These are phyloP conservation scores for Drosophila peninsularis DNA, from an alignment of 2,888 invertebrate genomes.

Conservation along the genomic window DNA sequence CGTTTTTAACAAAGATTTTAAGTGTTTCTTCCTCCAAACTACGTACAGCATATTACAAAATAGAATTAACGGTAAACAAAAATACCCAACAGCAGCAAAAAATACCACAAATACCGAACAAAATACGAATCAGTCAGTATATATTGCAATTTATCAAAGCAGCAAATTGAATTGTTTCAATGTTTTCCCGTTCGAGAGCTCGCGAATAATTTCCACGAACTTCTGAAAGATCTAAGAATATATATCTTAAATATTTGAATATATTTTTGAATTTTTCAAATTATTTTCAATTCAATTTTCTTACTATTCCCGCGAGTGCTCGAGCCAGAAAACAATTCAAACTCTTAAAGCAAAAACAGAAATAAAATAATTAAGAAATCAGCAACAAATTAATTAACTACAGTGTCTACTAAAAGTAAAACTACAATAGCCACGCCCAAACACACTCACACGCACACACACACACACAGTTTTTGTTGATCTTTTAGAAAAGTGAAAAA, in stretches of 20 bases:
- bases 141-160: conserved; percentile 57
- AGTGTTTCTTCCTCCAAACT: conserved; percentile 81
- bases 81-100: conserved; percentile 30
- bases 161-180: conserved; percentile 29
- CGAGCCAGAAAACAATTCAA: conserved; percentile 42
- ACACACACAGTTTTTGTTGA: conserved; percentile 56
- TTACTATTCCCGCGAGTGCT: conserved; percentile 1
- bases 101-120: conserved; percentile 23
- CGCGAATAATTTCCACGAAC: neutral
- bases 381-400: conserved; percentile 71
- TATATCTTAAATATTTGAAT: neutral
- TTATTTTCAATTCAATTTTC: neutral
- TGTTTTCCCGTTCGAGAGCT: conserved; percentile 35
- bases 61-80: conserved; percentile 70
- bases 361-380: conserved; percentile 37
- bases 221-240: neutral
- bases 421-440: conserved; percentile 70
- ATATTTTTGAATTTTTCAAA: neutral
- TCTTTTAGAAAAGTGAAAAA: conserved; percentile 29
- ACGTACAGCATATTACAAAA: conserved; percentile 79
- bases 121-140: conserved; percentile 44
- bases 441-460: conserved; percentile 13
- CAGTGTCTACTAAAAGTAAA: conserved; percentile 78
- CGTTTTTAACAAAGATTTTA: conserved; percentile 78
- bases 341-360: conserved; percentile 18